Base-by-base conservation (phyloP, 2,888 invertebrate genomes). In the Phortica okadai region DNA sequence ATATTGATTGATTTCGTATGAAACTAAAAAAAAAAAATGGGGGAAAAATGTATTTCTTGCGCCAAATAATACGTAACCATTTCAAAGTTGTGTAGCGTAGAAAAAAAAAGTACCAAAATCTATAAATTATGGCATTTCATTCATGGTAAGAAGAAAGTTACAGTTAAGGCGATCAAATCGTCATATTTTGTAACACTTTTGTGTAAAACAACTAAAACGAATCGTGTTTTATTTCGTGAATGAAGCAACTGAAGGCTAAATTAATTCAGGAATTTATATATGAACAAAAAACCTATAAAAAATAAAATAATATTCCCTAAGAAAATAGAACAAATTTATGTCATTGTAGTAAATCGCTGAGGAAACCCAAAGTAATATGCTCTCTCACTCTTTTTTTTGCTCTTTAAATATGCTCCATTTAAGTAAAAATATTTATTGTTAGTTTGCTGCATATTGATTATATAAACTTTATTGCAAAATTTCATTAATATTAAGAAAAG, bases 391-490 rank as follows among this genome's bases (percentile, higher is more conserved):
- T 11, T 2, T 50, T 50, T 50, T 50, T 50, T 11, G 14, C 50
- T 50, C 50, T 21, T 62, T 1, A 10, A 33, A 33, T 33, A 25
- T 62, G 62, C 62, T 25, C 62, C 62, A 62, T 62, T 62, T 25
- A 59, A 73, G 58, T 58, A 56, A 25, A 58, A 5, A 42, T 21
- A 58, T 59, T 66, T 25, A 14, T 54, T 25, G 11, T 62, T n/a
- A 21, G 74, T 77, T 77, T 74, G 78, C 79, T 78, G 1, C 50
- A 67, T 69, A 7, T 70, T 73, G 66, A 78, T 80, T 80, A 76
- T 80, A 74, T 76, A 69, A 80, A 81, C 78, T 78, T 78, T 79
- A 79, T 79, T 80, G 78, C 78, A 80, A 80, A 80, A 78, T 73
- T 76, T 76, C 62, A 64, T 74, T 80, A 75, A 72, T 73, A 77